A percentile compares a stretch with the other conserved stretches of the same genome.
These are phyloP conservation scores for Pantelozetes paolii DNA, from an alignment of 2,888 invertebrate species.

Conservation along the genomic window DNA sequence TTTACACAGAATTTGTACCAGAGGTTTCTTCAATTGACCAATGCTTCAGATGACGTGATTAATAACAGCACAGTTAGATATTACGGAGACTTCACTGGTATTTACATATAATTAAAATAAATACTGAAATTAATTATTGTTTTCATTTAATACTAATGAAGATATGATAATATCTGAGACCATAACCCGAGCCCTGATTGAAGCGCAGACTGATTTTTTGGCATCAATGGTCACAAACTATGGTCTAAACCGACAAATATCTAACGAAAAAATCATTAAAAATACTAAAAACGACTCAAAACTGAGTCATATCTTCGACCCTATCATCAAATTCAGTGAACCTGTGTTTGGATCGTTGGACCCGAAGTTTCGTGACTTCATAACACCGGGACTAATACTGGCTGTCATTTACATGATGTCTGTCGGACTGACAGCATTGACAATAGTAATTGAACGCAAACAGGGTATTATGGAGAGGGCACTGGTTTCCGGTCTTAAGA, in stretches of 20 bases:
- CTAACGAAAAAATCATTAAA: no score
- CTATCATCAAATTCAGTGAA: constrained; percentile 25
- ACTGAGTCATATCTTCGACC: neutral
- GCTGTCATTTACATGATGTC: constrained; percentile 88
- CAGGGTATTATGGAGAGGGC: constrained; percentile 85
- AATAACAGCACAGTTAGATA: constrained; percentile 80
- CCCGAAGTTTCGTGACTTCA: constrained; percentile 66
- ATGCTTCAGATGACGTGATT: constrained; percentile 78
- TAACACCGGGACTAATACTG: neutral
- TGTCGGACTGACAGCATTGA: constrained; percentile 87
- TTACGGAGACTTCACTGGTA: constrained; percentile 77
- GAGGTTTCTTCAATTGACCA: constrained; percentile 49
- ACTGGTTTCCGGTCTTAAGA: constrained; percentile 87
- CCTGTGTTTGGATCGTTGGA: constrained; percentile 56
- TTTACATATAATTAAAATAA: neutral
- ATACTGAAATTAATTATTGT: no score
- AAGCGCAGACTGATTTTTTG: neutral
- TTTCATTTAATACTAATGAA: no score
- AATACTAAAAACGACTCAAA: neutral
- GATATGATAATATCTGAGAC: constrained; percentile 10
- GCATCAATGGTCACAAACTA: neutral
- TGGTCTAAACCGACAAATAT: no score
- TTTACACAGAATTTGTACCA: neutral
- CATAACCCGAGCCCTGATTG: neutral
- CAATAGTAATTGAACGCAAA: constrained; percentile 80